Base-by-base conservation (phyloP, 1,140 invertebrate species). In the Bombyx mandarina region DNA sequence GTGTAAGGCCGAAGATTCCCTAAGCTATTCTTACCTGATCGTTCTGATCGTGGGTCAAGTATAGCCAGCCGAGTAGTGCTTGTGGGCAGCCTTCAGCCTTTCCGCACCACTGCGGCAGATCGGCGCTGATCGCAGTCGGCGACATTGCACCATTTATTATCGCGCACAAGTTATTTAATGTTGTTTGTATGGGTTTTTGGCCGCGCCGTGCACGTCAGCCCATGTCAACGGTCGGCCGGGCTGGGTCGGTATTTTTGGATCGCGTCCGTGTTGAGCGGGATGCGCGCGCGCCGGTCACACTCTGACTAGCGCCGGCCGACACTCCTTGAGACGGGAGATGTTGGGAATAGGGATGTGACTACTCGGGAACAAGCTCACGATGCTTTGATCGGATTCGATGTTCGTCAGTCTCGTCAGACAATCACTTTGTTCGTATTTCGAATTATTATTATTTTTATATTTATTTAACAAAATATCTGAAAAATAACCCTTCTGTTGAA, bases 271-370 rank as follows among this genome's bases (percentile, higher is more conserved):
- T 66, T 60, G 58, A 49, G 63, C 76, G 74, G 71, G 73, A 66
- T 80, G 82, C 82, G 82, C 75, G 73, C 62, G 75, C 82, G 82
- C 80, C 75, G 78, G 71, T 69, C 62, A 59, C 62, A 62, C 59
- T 66, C 67, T 71, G 75, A 84, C 81, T 82, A 76, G 73, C 66
- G 62, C 54, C 61, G 59, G 65, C 65, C 45, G 69, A 67, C 79
- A 75, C 82, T 83, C 79, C 82, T 86, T 81, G 77, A 82, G 82
- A 86, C 68, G 80, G 77, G 77, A 77, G 74, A 76, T 72, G 72
- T 62, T 45, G 73, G 66, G 66, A 69, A 55, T 73, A 82, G 76
- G 70, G 73, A 67, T 61, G 68, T 45, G n/a, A 47, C 54, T 49
- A 45, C n/a, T 54, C 54, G 18, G n/a, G 35, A 10, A 43, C 35